Conservation (phyloP, 2,888 invertebrate species). For the Xanthia togata region DNA sequence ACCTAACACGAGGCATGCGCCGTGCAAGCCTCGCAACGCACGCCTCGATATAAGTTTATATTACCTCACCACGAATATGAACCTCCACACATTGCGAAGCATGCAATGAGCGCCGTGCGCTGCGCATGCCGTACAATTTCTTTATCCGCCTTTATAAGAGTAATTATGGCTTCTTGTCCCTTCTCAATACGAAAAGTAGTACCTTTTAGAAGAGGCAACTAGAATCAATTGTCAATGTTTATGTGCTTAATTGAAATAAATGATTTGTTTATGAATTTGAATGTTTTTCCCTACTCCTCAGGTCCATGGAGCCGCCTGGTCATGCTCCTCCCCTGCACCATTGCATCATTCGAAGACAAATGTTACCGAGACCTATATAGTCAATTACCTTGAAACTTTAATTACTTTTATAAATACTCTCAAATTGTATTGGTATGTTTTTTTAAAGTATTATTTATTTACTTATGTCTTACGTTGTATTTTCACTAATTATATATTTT, state of each 20-base stretch:
- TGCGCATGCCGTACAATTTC: too few relatives aligned
- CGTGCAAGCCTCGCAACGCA: too few relatives aligned
- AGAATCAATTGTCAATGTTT: neutral
- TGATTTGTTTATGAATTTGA: neutral
- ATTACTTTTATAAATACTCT: neutral
- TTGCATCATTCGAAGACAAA: constrained; percentile 22
- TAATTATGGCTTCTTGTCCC: too few relatives aligned
- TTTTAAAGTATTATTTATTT: constrained; percentile 9
- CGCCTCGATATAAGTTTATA: too few relatives aligned
- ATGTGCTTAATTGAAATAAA: neutral
- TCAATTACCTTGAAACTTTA: neutral
- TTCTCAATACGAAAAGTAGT: neutral
- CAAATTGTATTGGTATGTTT: neutral
- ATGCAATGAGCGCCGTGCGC: too few relatives aligned
- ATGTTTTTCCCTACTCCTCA: neutral
- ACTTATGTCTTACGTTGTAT: constrained; percentile 26
- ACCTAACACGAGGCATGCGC: too few relatives aligned
- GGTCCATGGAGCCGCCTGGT: constrained; percentile 50
- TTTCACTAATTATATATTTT: constrained; percentile 1
- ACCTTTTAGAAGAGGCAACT: neutral
- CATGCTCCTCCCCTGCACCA: constrained; percentile 39
- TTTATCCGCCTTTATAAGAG: neutral
- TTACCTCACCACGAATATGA: too few relatives aligned
- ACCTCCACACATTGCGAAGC: too few relatives aligned
- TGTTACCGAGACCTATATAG: neutral